A percentile compares a stretch with the other conserved stretches of the same genome.
Conservation (phyloP, 1,140 invertebrate genomes). For the Anastatus disparis region DNA sequence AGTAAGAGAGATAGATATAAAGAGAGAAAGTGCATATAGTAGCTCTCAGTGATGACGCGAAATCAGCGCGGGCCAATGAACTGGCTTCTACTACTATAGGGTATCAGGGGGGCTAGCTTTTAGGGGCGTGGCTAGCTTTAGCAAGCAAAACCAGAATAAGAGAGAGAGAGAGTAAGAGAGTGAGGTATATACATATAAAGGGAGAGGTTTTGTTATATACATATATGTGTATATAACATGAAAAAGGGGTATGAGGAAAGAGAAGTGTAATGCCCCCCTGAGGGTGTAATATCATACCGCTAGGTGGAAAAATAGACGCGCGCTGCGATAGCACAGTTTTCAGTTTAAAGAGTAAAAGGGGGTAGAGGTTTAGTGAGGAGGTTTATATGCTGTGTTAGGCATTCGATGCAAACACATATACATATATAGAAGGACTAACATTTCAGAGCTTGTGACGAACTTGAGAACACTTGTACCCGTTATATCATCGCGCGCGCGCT, state of each 20-base stretch:
- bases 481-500: neutral
- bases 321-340: slow-evolving; percentile 23
- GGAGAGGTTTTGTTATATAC: too few species aligned
- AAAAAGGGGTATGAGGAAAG: neutral
- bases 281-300: slow-evolving; percentile 66
- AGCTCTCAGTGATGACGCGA: slow-evolving; percentile 53
- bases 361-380: neutral
- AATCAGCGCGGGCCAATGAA: slow-evolving; percentile 64
- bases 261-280: slow-evolving; percentile 52
- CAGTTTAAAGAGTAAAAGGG: neutral
- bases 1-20: slow-evolving; percentile 21
- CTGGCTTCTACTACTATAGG: slow-evolving; percentile 49
- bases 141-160: neutral
- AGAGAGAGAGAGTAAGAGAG: slow-evolving; percentile 37
- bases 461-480: slow-evolving; percentile 29
- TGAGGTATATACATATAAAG: neutral
- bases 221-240: too few species aligned
- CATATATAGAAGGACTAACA: slow-evolving; percentile 28
- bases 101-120: slow-evolving; percentile 25
- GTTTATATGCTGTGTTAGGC: neutral
- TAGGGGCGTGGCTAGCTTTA: slow-evolving; percentile 37
- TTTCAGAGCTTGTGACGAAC: slow-evolving; percentile 21
- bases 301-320: slow-evolving; percentile 65
- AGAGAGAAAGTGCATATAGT: too few species aligned
- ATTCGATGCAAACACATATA: neutral